Evolutionary conservation across 2,888 invertebrate genomes (phyloP).

Genomic region (Trypoxylon attenuatum): DNA sequence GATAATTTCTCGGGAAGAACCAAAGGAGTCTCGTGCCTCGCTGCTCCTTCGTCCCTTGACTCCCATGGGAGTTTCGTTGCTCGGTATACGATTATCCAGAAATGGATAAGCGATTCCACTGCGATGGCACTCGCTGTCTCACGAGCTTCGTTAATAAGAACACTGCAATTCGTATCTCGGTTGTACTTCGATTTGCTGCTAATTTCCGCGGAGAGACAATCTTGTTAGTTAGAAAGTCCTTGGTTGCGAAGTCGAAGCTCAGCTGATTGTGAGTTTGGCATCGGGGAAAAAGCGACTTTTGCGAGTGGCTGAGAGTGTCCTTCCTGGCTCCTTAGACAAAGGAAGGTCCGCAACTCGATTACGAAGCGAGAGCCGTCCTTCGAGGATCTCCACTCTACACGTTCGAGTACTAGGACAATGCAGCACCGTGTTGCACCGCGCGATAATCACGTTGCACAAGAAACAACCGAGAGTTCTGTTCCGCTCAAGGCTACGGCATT

Average conservation of each 20-base stretch:
- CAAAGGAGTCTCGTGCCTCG: conserved; percentile 21
- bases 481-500: conserved; percentile 50
- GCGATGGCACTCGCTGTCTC: conserved; percentile 12
- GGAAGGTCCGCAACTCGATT: conserved; percentile 24
- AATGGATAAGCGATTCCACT: conserved; percentile 42
- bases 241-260: no score
- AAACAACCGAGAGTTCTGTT: conserved; percentile 32
- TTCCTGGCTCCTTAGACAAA: conserved; percentile 14
- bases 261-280: no score
- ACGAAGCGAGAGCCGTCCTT: conserved; percentile 25
- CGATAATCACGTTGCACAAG: conserved; percentile 53
- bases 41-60: no score
- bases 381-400: conserved; percentile 40
- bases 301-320: conserved; percentile 5
- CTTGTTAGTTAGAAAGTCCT: no score
- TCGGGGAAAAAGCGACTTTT: no score
- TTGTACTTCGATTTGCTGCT: no score
- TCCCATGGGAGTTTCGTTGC: conserved; percentile 36
- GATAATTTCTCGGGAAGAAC: conserved; percentile 31
- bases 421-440: conserved; percentile 34
- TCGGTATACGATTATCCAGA: conserved; percentile 46
- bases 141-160: conserved; percentile 45
- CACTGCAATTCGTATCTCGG: no score
- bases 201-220: no score
- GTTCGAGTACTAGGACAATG: conserved; percentile 38